Percentiles rank a stretch among this genome's conserved stretches.
Evolutionary conservation across 2,888 invertebrate species (phyloP).

Genomic region (Dolichomitus sp.): DNA sequence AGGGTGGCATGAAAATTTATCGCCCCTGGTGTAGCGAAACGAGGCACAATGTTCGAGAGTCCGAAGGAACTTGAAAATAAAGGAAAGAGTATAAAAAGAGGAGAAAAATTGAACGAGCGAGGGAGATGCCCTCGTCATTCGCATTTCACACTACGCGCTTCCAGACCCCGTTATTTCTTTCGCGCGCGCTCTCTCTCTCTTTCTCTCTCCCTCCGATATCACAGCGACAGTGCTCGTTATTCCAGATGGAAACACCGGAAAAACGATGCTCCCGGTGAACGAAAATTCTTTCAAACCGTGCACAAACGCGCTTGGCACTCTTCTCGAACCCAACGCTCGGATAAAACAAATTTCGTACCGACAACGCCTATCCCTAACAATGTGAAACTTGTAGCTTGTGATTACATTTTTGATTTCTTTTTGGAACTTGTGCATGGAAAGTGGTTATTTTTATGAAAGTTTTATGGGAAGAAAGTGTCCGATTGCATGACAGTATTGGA

Average conservation of each 20-base stretch:
- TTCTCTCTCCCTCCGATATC: conserved; percentile 13
- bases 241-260: conserved; percentile 30
- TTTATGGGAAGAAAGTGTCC: too few relatives aligned
- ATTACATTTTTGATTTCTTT: neutral
- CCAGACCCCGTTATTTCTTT: conserved; percentile 47
- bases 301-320: conserved; percentile 31
- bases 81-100: conserved; percentile 25
- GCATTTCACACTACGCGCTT: conserved; percentile 44
- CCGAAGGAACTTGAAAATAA: conserved; percentile 37
- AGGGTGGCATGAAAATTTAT: conserved; percentile 64
- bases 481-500: too few relatives aligned
- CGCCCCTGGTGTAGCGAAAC: conserved; percentile 34
- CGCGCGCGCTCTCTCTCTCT: conserved; percentile 11
- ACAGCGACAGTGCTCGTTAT: conserved; percentile 55
- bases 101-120: conserved; percentile 37
- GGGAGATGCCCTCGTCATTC: conserved; percentile 31
- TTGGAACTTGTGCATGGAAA: too few relatives aligned
- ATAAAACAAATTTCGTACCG: conserved; percentile 15
- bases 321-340: neutral
- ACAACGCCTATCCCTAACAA: neutral
- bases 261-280: conserved; percentile 24
- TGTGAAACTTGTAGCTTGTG: neutral
- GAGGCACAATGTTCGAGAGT: conserved; percentile 32
- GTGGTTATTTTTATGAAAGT: too few relatives aligned
- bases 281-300: conserved; percentile 23